Evolutionary conservation across 2,113 vertebrate genomes (phyloP), one percentile per base, ranked within the genome.

Genomic region (Sinosuthora webbiana): DNA sequence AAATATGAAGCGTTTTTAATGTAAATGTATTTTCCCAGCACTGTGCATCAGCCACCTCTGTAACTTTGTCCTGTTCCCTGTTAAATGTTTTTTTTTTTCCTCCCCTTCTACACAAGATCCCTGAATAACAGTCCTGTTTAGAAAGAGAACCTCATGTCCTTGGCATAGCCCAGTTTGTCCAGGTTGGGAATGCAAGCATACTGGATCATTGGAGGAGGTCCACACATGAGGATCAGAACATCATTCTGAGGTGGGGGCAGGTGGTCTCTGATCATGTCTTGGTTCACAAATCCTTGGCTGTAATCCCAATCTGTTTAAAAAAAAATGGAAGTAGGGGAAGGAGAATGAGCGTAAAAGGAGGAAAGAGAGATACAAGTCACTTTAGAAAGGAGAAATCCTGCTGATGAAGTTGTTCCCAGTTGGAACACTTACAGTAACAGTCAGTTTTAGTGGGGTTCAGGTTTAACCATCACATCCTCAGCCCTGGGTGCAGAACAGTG

Each of bases 171-270:
- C 42, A 99, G 98, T 70, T 99, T 99, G 76, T 99, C 99, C 97
- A 99, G 97, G 96, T 98, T 99, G 80, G 99, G 99, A 98, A 98
- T 98, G 97, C 99, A 99, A 74, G 99, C 99, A 2, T 98, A 99
- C 98, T 99, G 99, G 97, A 99, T 99, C 99, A 99, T 99, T 4
- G 99, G 99, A 8, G 99, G 99, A 12, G 99, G 99, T 2, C 99
- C 99, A 5, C 99, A 99, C 99, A 99, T 99, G 68, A 99, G 98
- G 84, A 99, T 97, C 78, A 99, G 98, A 8, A 98, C 98, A 76
- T 99, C 98, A 0, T 98, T 98, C 3, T 98, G 87, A 0, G 99
- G 98, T 0, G 98, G 97, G 0, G 99, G 99, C 33, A 99, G 98
- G 76, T 98, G 99, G 5, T 98, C 97, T 52, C 97, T 98, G 80